Base-by-base conservation (phyloP, 2,113 vertebrate genomes). In the Istiophorus platypterus region DNA sequence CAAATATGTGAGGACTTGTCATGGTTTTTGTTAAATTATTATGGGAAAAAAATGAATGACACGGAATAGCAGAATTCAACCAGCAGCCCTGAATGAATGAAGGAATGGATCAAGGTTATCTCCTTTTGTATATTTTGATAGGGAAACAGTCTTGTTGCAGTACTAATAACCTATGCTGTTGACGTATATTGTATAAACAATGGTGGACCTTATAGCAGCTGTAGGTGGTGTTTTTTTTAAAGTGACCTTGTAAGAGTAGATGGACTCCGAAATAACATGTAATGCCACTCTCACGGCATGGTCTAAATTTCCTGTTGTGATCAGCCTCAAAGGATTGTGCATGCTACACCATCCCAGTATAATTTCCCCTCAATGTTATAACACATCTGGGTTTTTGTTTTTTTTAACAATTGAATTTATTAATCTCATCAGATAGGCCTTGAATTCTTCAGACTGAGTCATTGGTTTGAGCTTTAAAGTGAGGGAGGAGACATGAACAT, bases 111-210 rank as follows among this genome's bases (percentile, higher is more conserved):
- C 11, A 52, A 77, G 51, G 27, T 31, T n/a, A 63, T 87, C 66
- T 89, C 24, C 41, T 88, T 88, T 85, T 90, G 82, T 90, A 80
- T 87, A 81, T 88, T 93, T 87, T 89, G 85, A 91, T 90, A 86
- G 89, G 81, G 85, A 89, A 90, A 76, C 63, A 77, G 85, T 92
- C 76, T 81, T 85, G 87, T 90, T 91, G 87, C 87, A 92, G 80
- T 91, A 88, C 84, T 82, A 82, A 78, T 92, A 77, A 76, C 75
- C 71, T 56, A 59, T 74, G 88, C 90, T 84, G 86, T 91, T 81
- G 67, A 78, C 80, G 64, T 88, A 79, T 91, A 73, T 82, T 84
- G 76, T 90, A 78, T 74, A 86, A 91, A 85, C 56, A 80, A 76
- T 69, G 59, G 63, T 88, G 90, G 91, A 93, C 90, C 89, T 91